Base-by-base conservation (phyloP, 2,113 vertebrate species). In the Entelurus aequoreus region DNA sequence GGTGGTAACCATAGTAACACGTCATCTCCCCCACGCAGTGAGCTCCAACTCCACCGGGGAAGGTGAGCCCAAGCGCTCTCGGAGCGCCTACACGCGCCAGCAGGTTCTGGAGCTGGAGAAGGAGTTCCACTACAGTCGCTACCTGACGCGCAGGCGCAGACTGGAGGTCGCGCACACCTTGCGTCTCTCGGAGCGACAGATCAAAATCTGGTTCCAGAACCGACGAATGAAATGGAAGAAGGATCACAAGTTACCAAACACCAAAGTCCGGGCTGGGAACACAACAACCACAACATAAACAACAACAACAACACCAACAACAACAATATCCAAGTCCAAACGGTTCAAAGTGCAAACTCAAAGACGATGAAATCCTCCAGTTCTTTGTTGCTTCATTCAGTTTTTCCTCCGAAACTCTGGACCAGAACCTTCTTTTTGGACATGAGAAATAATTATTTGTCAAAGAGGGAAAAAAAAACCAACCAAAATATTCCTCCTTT, bases 121-220 rank as follows among this genome's bases (percentile, higher is more conserved):
- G 81, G 96, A 98, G 88, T 98, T 98, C 76, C 95, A 98, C 89
- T 98, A 94, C 89, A 98, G 96, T 80, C 94, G 96, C 71, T 98
- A 98, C 88, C 91, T 98, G 86, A 98, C 95, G 65, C 91, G 95
- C 84, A 89, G 95, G 82, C 93, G 95, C 64, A 92, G 95, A 75
- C 93, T 97, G 81, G 95, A 98, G 88, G 97, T 98, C 61, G 95
- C 96, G 35, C 95, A 98, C 75, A 92, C 93, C 9, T 90, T 98
- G 16, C 93, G 92, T 78, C 91, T 97, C 52, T 97, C 95, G 0
- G 95, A 98, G 82, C 93, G 95, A 65, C 95, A 98, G 90, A 97
- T 97, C 88, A 98, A 98, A 90, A 97, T 98, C 83, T 98, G 96
- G 95, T 98, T 98, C 90, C 96, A 98, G 88, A 98, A 98, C 90